Conservation (phyloP, 2,113 vertebrate genomes). For the Archilochus colubris region DNA sequence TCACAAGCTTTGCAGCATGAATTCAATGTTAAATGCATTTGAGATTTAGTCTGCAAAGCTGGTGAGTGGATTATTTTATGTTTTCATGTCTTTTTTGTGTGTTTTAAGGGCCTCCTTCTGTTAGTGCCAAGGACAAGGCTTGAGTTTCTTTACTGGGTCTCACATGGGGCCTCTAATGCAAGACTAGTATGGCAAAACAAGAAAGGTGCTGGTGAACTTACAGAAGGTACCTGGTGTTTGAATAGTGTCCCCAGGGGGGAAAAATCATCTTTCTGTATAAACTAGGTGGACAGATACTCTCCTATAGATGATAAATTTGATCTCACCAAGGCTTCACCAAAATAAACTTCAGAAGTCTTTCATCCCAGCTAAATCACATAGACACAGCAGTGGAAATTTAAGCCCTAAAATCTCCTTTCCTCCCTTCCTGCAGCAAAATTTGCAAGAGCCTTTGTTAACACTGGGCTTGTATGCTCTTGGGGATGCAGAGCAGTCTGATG, state of each 20-base stretch:
- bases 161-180: neutral
- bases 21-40: conserved; percentile 1
- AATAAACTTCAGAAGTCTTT: neutral
- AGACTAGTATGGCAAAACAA: neutral
- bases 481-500: neutral
- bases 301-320: neutral
- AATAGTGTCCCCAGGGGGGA: neutral
- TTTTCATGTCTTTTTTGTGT: neutral
- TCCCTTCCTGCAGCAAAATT: neutral
- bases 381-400: neutral
- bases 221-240: neutral
- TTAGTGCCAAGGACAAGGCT: neutral
- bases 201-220: neutral
- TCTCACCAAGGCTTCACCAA: neutral
- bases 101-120: neutral
- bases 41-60: neutral
- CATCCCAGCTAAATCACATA: neutral
- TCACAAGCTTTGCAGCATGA: neutral
- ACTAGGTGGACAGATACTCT: neutral
- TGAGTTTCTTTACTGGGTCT: neutral
- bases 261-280: neutral
- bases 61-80: neutral
- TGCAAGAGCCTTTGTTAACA: neutral
- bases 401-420: neutral
- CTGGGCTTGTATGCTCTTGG: rapidly evolving